Evolutionary conservation across 1,140 invertebrate species (phyloP), one percentile per base, ranked within the genome.

Genomic region (Hydropsyche tenuis): DNA sequence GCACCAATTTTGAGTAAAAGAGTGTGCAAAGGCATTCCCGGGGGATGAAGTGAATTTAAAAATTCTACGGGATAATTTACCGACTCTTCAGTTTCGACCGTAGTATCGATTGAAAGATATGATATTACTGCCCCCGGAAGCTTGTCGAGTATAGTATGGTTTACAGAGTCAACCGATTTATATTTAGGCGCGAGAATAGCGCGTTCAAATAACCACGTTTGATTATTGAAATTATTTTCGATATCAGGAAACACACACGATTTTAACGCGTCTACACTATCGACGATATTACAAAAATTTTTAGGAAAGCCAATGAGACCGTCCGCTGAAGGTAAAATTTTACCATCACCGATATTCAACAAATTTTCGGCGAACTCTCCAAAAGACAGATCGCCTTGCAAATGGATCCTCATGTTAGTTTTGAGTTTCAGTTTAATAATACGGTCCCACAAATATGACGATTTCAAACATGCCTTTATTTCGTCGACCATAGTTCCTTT

Each of bases 31-130:
- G 81, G 82, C 60, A 86, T 76, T 77, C 81, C 80, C 53, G 82
- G 78, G 66, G 81, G 75, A 75, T 84, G 80, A 27, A 84, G 77
- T 16, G 80, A 82, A 69, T 82, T 83, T 48, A 83, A 80, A 79
- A 85, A 84, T 80, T 85, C 82, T 25, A 76, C 74, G 76, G 82
- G 80, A 81, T 83, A 83, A 73, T 82, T 81, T 42, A 80, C 78
- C 12, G 74, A 79, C 69, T 85, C 79, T 73, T 82, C 74, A 75
- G 78, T 45, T 76, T 82, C 77, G 42, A 78, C 72, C 53, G 79
- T 78, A 37, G 80, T 79, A 78, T 84, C 81, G 56, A 84, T 76
- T 20, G 81, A 84, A 78, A 81, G 80, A 75, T 76, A 84, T 68
- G 76, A 77, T 46, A 16, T 46, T 16, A 16, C 45, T 46, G 14